phyloP scores from a whole-genome alignment of 35 echinoderm and acorn worm species.

The Ophiothrix spiculata region DNA sequence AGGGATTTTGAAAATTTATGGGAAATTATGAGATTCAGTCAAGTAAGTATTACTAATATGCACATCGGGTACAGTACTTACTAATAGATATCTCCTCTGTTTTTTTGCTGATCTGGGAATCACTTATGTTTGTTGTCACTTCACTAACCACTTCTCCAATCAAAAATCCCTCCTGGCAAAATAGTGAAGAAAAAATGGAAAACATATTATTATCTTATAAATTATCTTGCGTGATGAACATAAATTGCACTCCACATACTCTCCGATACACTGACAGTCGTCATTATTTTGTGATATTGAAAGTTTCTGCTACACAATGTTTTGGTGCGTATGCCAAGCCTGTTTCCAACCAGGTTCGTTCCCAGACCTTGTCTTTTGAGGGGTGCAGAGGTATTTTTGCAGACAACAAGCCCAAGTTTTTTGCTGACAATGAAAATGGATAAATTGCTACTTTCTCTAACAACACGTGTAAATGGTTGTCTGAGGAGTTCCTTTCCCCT shows the following conservation, averaged over 20 bases:
- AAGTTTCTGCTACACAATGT: background rate
- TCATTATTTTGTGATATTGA: background rate
- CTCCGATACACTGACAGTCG: background rate
- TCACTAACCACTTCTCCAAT: conserved; percentile 68
- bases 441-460: background rate
- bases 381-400: background rate
- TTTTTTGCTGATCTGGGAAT: conserved; percentile 81
- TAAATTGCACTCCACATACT: too few species aligned
- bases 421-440: background rate
- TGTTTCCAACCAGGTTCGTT: background rate
- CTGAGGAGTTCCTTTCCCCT: background rate
- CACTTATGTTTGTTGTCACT: conserved; percentile 76
- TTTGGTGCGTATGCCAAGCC: background rate
- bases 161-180: conserved; percentile 76
- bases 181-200: background rate
- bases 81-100: conserved; percentile 69
- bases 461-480: background rate
- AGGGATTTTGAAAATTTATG: background rate
- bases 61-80: conserved; percentile 25
- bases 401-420: background rate
- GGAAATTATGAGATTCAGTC: background rate
- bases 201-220: background rate
- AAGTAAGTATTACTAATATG: too few species aligned
- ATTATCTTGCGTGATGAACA: too few species aligned
- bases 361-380: background rate